Evolutionary conservation across 2,888 invertebrate genomes (phyloP).

Genomic region (Netelia fuscicornis): DNA sequence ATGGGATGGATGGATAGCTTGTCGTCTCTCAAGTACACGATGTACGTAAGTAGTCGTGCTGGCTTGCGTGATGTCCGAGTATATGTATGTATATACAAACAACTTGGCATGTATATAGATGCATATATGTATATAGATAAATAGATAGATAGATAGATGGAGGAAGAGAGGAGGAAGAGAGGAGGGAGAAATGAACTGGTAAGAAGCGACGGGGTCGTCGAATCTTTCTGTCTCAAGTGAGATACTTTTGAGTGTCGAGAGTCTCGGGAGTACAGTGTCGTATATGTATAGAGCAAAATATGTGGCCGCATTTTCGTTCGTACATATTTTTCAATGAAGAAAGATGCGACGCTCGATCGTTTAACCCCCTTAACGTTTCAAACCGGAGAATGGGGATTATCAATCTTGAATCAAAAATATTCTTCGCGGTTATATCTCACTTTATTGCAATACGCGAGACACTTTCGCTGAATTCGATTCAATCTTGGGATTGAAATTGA

Average conservation of each 20-base stretch:
- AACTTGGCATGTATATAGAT: neutral
- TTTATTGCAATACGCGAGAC: neutral
- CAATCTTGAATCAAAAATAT: neutral
- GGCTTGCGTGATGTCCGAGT: constrained; percentile 3
- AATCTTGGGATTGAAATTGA: no score
- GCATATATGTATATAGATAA: constrained; percentile 6
- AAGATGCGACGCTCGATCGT: constrained; percentile 5
- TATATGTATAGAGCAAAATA: constrained; percentile 5
- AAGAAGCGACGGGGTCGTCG: constrained; percentile 36
- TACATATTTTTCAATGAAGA: constrained; percentile 23
- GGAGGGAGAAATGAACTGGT: constrained; percentile 13
- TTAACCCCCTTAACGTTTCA: constrained; percentile 22
- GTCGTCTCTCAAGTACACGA: constrained; percentile 66
- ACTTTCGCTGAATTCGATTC: no score
- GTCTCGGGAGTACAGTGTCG: constrained; percentile 7
- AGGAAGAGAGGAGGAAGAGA: constrained; percentile 21
- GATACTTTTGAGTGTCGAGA: constrained; percentile 30
- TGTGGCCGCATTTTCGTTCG: constrained; percentile 29
- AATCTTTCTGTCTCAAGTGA: constrained; percentile 60
- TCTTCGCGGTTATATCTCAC: neutral
- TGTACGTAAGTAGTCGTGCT: constrained; percentile 61
- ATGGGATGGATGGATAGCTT: constrained; percentile 61
- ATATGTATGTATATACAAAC: neutral
- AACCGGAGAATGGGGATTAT: neutral
- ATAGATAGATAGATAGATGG: constrained; percentile 57